phyloP scores from a whole-genome alignment of 1,140 invertebrate genomes.

The Chrysopa pallens region DNA sequence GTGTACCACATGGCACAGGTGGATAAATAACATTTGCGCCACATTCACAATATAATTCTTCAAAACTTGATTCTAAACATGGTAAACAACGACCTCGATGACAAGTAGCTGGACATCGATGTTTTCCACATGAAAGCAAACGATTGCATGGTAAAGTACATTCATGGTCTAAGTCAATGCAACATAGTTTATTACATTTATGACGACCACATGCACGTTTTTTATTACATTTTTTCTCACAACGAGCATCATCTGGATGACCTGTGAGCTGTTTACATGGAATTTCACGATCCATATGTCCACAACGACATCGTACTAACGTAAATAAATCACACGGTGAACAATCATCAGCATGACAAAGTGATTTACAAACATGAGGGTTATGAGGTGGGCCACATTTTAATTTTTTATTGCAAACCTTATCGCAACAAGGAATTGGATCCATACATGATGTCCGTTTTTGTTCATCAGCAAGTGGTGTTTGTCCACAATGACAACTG shows the following conservation, averaged over 20 bases:
- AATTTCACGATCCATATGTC: conserved; percentile 66
- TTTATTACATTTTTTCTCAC: conserved; percentile 75
- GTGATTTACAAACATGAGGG: conserved; percentile 47
- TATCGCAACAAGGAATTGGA: conserved; percentile 68
- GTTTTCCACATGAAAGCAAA: conserved; percentile 64
- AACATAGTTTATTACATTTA: conserved; percentile 75
- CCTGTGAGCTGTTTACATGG: conserved; percentile 53
- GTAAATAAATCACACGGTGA: conserved; percentile 64
- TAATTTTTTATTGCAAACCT: conserved; percentile 58
- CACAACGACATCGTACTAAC: conserved; percentile 73
- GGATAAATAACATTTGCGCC: conserved; percentile 71
- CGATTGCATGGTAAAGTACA: conserved; percentile 71
- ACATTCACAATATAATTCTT: conserved; percentile 84
- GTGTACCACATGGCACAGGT: conserved; percentile 79
- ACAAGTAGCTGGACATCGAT: conserved; percentile 76
- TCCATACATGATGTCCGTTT: conserved; percentile 57
- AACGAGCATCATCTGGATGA: conserved; percentile 52
- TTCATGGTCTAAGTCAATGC: conserved; percentile 68
- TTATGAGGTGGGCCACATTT: conserved; percentile 55
- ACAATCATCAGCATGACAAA: conserved; percentile 67
- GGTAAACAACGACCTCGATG: conserved; percentile 74
- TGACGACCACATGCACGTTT: conserved; percentile 73
- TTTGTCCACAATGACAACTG: conserved; percentile 76
- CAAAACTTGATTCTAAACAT: conserved; percentile 75
- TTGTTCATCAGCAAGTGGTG: conserved; percentile 21